Evolutionary conservation across 92 coral and sea anemone species (phyloP), one percentile per base, ranked within the genome.

Genomic region (Paramuricea clavata): DNA sequence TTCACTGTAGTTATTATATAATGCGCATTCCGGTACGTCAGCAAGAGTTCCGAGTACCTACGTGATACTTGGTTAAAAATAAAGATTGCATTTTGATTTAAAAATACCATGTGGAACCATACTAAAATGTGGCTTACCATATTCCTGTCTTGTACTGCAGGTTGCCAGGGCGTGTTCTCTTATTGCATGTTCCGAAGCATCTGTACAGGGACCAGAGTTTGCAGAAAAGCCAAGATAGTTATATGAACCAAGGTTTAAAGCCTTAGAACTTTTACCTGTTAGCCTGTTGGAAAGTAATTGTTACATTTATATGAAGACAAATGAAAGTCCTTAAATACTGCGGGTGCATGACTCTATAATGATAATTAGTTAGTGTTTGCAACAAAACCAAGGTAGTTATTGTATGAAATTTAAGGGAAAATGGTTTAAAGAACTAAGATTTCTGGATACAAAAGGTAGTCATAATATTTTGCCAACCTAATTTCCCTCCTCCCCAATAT

Each of bases 151-250:
- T 44, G 99, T 69, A 85, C 99, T 96, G 65, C 99, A 94, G 1
- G 93, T 93, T 26, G 93, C 94, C 6, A 91, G 28, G 0, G 98
- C 99, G 86, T 90, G 91, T 31, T 94, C 91, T 6, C 16, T 74
- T 21, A 94, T 87, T 19, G 99, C 81, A 44, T 90, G 43, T 56
- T 93, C 91, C 17, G 99, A 95, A 28, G 92, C 92, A 54, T 96
- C 94, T 0, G 97, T 93, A 83, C 99, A 96, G 49, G 94, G 94
- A 0, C 99, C 99, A 78, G 92, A 90, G 86, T 94, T 93, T 75
- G 93, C 98, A 41, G 99, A 98, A 93, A 96, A 96, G 6, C 99
- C 99, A 65, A 96, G 91, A 69, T 96, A 96, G 78, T 96, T 96
- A 78, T 96, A 96, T 12, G 99, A 96, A 7, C 99, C 99, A 71